phyloP scores from a whole-genome alignment of 2,888 invertebrate species.

The Octonoba sinensis region DNA sequence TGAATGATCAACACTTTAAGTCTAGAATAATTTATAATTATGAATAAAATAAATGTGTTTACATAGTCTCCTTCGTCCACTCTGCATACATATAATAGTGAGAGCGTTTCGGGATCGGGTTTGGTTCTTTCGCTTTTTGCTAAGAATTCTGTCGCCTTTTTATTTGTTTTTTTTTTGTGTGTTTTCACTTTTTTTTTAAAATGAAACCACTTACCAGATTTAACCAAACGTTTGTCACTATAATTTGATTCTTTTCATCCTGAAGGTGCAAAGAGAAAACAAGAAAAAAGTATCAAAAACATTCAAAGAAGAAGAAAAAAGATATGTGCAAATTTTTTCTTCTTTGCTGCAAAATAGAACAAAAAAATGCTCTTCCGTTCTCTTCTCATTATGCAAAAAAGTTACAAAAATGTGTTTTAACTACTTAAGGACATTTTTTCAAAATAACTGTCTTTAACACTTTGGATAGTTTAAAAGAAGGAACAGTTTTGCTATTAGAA shows the following conservation, averaged over 20 bases:
- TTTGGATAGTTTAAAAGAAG: no score
- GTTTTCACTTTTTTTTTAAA: conserved; percentile 55
- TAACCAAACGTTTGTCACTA: conserved; percentile 98
- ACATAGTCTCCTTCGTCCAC: conserved; percentile 41
- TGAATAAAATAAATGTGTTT: no score
- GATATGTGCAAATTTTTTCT: conserved; percentile 36
- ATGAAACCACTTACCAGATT: conserved; percentile 87
- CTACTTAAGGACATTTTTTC: neutral
- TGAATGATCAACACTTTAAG: no score
- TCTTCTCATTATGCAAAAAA: conserved; percentile 21
- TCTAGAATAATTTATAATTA: no score
- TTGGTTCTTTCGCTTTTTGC: conserved; percentile 50
- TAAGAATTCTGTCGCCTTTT: conserved; percentile 53
- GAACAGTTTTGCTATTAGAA: no score
- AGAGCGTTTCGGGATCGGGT: conserved; percentile 51
- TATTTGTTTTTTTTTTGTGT: conserved; percentile 55
- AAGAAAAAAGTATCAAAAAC: conserved; percentile 65
- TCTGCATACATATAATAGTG: conserved; percentile 48
- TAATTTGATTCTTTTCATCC: conserved; percentile 99
- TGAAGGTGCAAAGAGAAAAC: conserved; percentile 73
- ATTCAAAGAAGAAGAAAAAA: conserved; percentile 55
- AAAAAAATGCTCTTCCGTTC: conserved; percentile 39
- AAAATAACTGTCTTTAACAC: no score
- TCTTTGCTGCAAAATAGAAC: conserved; percentile 50
- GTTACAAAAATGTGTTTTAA: conserved; percentile 16